These are phyloP conservation scores for Psilanteris sp. DNA, from an alignment of 1,140 invertebrate species.

Conservation along the genomic window DNA sequence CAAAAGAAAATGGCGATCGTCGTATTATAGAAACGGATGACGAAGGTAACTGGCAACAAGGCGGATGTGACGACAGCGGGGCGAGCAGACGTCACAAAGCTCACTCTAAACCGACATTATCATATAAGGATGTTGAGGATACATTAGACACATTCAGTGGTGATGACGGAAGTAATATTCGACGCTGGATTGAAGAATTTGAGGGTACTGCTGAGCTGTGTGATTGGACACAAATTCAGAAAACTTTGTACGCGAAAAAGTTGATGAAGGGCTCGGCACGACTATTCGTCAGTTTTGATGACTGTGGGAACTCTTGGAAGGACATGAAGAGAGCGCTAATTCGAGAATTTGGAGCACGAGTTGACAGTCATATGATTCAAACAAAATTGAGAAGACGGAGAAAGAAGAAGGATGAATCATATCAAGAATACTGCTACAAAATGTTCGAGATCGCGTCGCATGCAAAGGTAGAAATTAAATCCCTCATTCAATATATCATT, in stretches of 20 bases:
- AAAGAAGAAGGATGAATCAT: constrained; percentile 52
- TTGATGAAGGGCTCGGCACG: constrained; percentile 49
- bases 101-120: neutral
- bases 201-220: constrained; percentile 55
- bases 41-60: neutral
- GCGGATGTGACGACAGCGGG: neutral
- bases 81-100: neutral
- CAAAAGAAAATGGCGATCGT: neutral
- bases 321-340: constrained; percentile 33
- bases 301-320: constrained; percentile 24
- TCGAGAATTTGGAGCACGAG: constrained; percentile 43
- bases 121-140: constrained; percentile 57
- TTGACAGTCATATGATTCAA: constrained; percentile 41
- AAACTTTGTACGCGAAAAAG: constrained; percentile 45
- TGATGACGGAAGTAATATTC: constrained; percentile 31
- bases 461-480: constrained; percentile 61
- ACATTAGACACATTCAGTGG: constrained; percentile 53
- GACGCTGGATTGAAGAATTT: constrained; percentile 56
- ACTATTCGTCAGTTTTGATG: constrained; percentile 43
- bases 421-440: constrained; percentile 53
- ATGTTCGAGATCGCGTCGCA: constrained; percentile 66
- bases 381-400: constrained; percentile 21
- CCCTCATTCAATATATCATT: constrained; percentile 70
- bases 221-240: constrained; percentile 51
- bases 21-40: neutral